These are phyloP conservation scores for Entomyzon cyanotis DNA, from an alignment of 2,113 vertebrate species.

Conservation along the genomic window DNA sequence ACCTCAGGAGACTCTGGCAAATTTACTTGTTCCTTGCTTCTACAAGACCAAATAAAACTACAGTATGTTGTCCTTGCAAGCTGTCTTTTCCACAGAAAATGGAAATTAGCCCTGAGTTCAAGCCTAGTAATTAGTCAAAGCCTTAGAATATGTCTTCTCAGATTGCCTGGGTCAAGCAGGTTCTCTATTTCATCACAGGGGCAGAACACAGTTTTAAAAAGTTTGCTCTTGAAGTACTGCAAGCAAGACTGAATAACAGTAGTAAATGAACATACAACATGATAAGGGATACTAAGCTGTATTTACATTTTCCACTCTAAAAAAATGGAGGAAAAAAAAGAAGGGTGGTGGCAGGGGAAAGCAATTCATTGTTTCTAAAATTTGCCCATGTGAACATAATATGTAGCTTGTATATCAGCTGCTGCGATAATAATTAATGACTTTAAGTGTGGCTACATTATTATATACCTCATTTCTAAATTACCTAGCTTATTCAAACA, in stretches of 20 bases:
- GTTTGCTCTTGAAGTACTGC: neutral
- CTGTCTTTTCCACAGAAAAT: neutral
- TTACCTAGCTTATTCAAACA: slow-evolving; percentile 28
- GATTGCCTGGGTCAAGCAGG: neutral
- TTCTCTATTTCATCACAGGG: neutral
- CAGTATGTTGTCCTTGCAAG: neutral
- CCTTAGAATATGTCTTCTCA: neutral
- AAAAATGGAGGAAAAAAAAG: neutral
- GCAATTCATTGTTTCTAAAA: neutral
- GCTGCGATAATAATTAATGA: neutral
- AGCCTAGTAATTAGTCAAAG: neutral
- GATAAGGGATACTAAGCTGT: neutral
- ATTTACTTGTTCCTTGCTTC: neutral
- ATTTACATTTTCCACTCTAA: neutral
- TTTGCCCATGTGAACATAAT: neutral
- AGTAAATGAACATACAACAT: neutral
- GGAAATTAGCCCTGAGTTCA: neutral
- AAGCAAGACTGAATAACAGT: neutral
- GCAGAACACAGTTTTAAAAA: neutral
- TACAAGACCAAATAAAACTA: neutral
- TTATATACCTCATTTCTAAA: slow-evolving; percentile 13
- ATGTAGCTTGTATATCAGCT: neutral
- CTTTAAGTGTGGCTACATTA: neutral
- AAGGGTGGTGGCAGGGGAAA: neutral
- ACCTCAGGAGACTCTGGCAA: neutral